Base-by-base conservation (phyloP, 2,113 vertebrate genomes). In the Campylorhamphus procurvoides region DNA sequence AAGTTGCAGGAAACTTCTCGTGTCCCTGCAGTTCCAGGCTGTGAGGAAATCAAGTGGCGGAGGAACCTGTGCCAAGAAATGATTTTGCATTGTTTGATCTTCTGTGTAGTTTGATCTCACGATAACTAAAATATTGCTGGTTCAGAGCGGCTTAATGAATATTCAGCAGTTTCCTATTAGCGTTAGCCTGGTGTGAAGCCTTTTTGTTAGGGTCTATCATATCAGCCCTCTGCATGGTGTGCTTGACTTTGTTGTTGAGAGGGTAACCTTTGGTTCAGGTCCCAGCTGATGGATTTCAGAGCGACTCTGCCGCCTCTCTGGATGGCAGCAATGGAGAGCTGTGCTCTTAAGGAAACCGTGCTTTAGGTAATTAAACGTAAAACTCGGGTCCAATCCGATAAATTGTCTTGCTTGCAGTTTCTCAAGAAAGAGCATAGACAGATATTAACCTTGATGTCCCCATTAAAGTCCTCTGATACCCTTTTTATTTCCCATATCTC, bases 351-450 rank as follows among this genome's bases (percentile, higher is more conserved):
- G 85, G 84, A 95, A 90, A 60, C 72, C 88, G 27, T 3, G 44
- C 27, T 50, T 97, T 85, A 92, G 94, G 90, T 94, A 96, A 98
- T 98, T 97, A 97, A 95, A 94, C 92, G 44, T 35, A 91, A 97
- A 97, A 76, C 42, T 75, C 59, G 4, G 88, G 92, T 92, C 88
- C 18, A 10, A 12, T 73, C 73, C 88, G 46, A 69, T 86, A 94
- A 96, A 95, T 91, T 93, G 87, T 96, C 90, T 90, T 18, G 20
- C 87, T 84, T 83, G 62, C 83, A 94, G 83, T 90, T 87, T 60
- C 73, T 90, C 40, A 85, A 87, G 88, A 44, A 96, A 81, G 68
- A 89, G 71, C 5, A 1, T 4, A 63, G 94, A 66, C 84, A 35
- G 20, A 86, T 76, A 96, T 97, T 97, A 97, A 97, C 96, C 95